Evolutionary conservation across 2,888 invertebrate species (phyloP).

Genomic region (Lordiphosa fenestrarum): DNA sequence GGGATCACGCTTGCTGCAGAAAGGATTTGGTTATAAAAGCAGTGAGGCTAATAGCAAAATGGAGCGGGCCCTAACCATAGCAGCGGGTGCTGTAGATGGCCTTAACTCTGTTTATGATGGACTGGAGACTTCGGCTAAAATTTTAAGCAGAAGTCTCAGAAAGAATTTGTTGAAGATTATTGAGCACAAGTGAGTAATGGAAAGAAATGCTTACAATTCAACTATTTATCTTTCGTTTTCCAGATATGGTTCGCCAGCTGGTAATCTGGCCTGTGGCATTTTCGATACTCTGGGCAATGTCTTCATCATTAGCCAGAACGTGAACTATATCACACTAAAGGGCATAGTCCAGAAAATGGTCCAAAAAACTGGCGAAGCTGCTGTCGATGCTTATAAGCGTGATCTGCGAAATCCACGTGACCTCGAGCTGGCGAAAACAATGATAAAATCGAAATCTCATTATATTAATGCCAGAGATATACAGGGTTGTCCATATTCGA

Average conservation of each 20-base stretch:
- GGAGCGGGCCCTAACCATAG: constrained; percentile 84
- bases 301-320: constrained; percentile 84
- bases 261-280: constrained; percentile 84
- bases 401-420: constrained; percentile 59
- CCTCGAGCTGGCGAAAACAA: too few species aligned
- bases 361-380: constrained; percentile 84
- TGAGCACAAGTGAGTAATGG: constrained; percentile 84
- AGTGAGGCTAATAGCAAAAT: constrained; percentile 82
- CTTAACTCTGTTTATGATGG: constrained; percentile 86
- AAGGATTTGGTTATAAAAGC: constrained; percentile 82
- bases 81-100: constrained; percentile 87
- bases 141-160: constrained; percentile 84
- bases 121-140: constrained; percentile 86
- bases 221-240: constrained; percentile 21
- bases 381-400: constrained; percentile 80
- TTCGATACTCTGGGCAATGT: constrained; percentile 87
- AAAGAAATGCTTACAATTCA: too few species aligned
- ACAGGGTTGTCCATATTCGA: too few species aligned
- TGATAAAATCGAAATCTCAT: constrained; percentile 62
- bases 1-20: constrained; percentile 83
- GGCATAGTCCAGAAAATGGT: constrained; percentile 84
- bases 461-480: constrained; percentile 75
- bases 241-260: constrained; percentile 87
- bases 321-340: constrained; percentile 85
- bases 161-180: constrained; percentile 88